Conservation (phyloP, 2,797 vertebrate species). For the Semaprochilodus insignis region DNA sequence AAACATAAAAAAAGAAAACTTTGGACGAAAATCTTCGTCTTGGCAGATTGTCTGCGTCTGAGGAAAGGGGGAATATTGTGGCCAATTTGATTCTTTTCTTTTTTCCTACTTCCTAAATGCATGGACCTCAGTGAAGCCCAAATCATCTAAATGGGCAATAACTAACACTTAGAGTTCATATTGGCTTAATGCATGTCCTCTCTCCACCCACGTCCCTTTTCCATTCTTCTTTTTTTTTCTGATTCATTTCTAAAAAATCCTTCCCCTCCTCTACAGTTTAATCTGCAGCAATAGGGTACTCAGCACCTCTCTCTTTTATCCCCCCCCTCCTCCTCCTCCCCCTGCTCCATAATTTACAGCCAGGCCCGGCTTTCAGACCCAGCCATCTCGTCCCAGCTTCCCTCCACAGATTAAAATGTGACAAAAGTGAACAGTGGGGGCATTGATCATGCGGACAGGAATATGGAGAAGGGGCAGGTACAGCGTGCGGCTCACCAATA, state of each 20-base stretch:
- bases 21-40: not conserved
- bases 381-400: constrained; percentile 37
- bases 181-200: not conserved
- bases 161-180: not conserved
- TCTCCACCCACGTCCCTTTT: not conserved
- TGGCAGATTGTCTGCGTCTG: not conserved
- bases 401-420: constrained; percentile 61
- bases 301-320: not conserved
- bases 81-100: not conserved
- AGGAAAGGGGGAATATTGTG: not conserved
- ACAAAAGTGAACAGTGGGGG: constrained; percentile 45
- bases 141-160: not conserved
- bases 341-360: constrained; percentile 34
- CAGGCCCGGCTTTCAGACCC: constrained; percentile 22
- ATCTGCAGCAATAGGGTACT: constrained; percentile 24
- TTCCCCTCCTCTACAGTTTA: constrained; percentile 20
- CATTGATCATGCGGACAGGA: constrained; percentile 60
- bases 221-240: not conserved
- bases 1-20: not conserved
- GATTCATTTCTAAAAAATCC: not conserved
- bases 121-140: not conserved
- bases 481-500: constrained; percentile 16
- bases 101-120: not conserved
- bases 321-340: not conserved
- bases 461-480: constrained; percentile 28